Conservation (phyloP, 2,888 invertebrate genomes). For the Drosophila algonquin region DNA sequence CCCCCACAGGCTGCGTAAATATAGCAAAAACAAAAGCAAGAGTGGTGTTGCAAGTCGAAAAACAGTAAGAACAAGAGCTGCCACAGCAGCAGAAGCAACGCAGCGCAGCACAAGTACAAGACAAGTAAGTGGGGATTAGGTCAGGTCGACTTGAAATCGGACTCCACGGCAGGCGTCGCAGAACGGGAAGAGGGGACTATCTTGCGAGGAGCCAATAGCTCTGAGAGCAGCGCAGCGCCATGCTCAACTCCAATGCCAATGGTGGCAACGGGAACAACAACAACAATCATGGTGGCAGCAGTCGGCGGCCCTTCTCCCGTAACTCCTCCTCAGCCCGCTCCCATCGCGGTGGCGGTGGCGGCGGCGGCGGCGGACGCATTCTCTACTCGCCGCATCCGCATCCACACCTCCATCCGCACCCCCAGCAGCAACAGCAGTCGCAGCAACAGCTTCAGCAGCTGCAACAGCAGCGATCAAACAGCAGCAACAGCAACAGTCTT, state of each 20-base stretch:
- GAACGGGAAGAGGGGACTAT: background rate
- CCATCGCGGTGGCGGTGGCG: slow-evolving; percentile 70
- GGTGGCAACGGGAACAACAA: slow-evolving; percentile 44
- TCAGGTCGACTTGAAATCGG: background rate
- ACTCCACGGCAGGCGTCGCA: slow-evolving; percentile 8
- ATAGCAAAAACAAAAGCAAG: slow-evolving; percentile 25
- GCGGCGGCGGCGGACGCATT: slow-evolving; percentile 71
- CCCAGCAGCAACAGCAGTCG: slow-evolving; percentile 64
- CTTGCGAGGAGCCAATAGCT: slow-evolving; percentile 29
- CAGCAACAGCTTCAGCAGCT: slow-evolving; percentile 58
- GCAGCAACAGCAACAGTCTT: slow-evolving; percentile 55
- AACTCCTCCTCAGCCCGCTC: slow-evolving; percentile 81
- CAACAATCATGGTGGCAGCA: slow-evolving; percentile 80
- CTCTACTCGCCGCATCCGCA: slow-evolving; percentile 82
- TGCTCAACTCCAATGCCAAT: slow-evolving; percentile 72
- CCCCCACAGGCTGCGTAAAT: slow-evolving; percentile 39
- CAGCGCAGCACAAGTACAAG: background rate
- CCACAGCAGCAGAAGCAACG: background rate
- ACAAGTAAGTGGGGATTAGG: background rate
- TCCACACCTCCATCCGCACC: slow-evolving; percentile 72
- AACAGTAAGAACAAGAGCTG: background rate
- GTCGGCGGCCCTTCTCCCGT: slow-evolving; percentile 83
- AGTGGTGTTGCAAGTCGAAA: background rate
- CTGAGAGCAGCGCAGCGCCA: slow-evolving; percentile 47
- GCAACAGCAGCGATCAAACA: slow-evolving; percentile 42